Base-by-base conservation (phyloP, 2,888 invertebrate species). In the Melieria omissa region DNA sequence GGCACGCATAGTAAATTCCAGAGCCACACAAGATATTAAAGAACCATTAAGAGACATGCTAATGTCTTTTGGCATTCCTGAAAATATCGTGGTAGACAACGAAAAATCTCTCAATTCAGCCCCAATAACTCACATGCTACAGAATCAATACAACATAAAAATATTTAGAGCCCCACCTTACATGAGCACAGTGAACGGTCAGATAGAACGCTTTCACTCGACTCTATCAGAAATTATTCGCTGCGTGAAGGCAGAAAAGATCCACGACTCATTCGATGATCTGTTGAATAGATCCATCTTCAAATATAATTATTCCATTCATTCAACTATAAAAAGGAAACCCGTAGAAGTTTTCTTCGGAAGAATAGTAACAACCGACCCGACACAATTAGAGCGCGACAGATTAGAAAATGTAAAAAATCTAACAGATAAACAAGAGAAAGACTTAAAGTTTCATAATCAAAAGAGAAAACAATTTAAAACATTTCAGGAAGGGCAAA, bases 291-390 rank as follows among this genome's bases (percentile, higher is more conserved):
- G n/a, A n/a, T n/a, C n/a, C n/a, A n/a, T n/a, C n/a, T n/a, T n/a
- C n/a, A n/a, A n/a, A n/a, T n/a, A n/a, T n/a, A n/a, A n/a, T n/a
- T n/a, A n/a, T n/a, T 52, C 63, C 10, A 55, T 70, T n/a, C 65
- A 73, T 44, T 70, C 65, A 7, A 70, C 73, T 3, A 62, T 41
- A 44, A 61, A 52, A 6, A 66, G 41, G 4, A 69, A 65, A 45
- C 65, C 69, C 5, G n/a, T 64, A n/a, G 70, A 73, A 42, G n/a
- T 42, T 57, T 74, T 74, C 46, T 62, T 71, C 47, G 54, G 58
- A 12, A 65, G 65, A n/a, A 71, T 16, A 65, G 55, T 65, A 8
- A 61, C 14, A 42, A 66, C 58, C 8, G 14, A 65, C 5, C 67
- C 67, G 14, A n/a, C 47, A n/a, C 52, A 70, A 41, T n/a, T 64